Evolutionary conservation across 2,888 invertebrate genomes (phyloP).

Genomic region (Microplitis manilae): DNA sequence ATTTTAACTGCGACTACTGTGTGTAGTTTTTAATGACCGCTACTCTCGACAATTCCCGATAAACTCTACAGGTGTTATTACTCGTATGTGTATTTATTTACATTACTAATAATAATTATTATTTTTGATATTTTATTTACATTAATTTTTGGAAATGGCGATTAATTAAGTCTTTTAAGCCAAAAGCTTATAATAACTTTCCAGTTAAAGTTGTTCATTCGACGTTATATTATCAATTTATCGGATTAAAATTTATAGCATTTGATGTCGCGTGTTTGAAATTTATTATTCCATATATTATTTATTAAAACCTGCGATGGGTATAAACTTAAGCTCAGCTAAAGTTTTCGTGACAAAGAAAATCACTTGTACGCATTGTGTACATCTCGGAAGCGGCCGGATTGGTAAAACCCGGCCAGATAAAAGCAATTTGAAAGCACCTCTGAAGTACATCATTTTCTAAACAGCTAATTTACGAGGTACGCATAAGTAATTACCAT

Average conservation of each 20-base stretch:
- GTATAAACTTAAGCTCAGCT: background rate
- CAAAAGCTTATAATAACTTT: no score
- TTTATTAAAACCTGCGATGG: background rate
- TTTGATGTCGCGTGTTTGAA: background rate
- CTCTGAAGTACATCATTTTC: no score
- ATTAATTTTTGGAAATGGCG: no score
- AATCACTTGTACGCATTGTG: background rate
- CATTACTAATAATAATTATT: background rate
- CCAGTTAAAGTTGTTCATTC: no score
- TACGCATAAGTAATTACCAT: no score
- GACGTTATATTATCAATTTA: background rate
- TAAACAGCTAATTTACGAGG: no score
- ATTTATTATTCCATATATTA: background rate
- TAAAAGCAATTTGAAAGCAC: background rate
- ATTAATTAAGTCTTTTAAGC: no score
- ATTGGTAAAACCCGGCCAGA: background rate
- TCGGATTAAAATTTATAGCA: background rate
- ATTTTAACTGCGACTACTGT: constrained; percentile 1
- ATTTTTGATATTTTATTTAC: no score
- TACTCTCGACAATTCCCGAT: background rate
- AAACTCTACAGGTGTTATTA: background rate
- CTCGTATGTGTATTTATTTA: background rate
- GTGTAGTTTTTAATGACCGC: background rate
- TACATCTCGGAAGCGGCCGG: background rate
- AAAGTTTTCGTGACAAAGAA: background rate